Evolutionary conservation across 2,888 invertebrate species (phyloP).

Genomic region (Drosophila robusta): DNA sequence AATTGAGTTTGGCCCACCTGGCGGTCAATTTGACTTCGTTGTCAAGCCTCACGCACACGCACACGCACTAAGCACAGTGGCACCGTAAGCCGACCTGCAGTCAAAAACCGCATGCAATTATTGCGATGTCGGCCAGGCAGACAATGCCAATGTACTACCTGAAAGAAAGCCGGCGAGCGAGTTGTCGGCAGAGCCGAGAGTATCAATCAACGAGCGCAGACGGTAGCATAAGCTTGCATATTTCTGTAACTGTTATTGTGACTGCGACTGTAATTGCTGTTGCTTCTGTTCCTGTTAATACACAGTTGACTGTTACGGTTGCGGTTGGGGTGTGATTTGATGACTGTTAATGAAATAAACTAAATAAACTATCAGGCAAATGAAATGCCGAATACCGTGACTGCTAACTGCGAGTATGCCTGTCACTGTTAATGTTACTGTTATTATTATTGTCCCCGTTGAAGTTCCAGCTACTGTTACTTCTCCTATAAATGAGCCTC

Average conservation of each 20-base stretch:
- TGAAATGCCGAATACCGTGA: neutral
- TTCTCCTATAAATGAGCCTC: neutral
- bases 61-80: neutral
- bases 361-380: too few relatives aligned
- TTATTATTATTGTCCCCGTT: too few relatives aligned
- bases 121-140: neutral
- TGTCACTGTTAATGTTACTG: too few relatives aligned
- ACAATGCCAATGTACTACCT: too few relatives aligned
- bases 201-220: too few relatives aligned
- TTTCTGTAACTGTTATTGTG: neutral
- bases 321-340: neutral
- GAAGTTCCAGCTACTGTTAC: too few relatives aligned
- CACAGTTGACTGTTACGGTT: neutral
- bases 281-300: slow-evolving; percentile 8
- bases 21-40: slow-evolving; percentile 7
- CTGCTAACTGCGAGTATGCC: neutral
- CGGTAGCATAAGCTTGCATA: neutral
- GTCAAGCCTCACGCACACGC: slow-evolving; percentile 2
- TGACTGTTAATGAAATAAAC: too few relatives aligned
- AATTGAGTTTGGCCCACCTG: slow-evolving; percentile 16
- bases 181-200: neutral
- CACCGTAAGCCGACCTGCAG: neutral
- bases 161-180: neutral
- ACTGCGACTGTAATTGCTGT: neutral
- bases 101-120: neutral